These are phyloP conservation scores for Nephrotoma flavescens DNA, from an alignment of 2,888 invertebrate genomes.

Conservation along the genomic window DNA sequence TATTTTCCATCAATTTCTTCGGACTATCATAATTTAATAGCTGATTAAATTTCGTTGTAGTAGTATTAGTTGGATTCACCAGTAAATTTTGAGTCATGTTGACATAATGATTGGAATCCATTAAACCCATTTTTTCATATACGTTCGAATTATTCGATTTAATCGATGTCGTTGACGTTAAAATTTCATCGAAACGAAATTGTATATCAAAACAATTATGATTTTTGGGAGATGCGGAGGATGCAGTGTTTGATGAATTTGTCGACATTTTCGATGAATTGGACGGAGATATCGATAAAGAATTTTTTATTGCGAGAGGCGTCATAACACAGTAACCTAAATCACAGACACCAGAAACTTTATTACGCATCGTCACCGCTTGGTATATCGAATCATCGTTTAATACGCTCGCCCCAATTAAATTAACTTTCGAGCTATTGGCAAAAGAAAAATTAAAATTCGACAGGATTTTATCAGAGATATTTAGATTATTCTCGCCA, in stretches of 20 bases:
- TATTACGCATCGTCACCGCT: not conserved
- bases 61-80: not conserved
- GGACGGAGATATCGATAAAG: not conserved
- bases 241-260: not conserved
- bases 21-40: not conserved
- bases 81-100: not conserved
- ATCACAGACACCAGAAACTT: not conserved
- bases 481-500: slow-evolving; percentile 21
- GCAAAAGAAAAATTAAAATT: slow-evolving; percentile 29
- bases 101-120: not conserved
- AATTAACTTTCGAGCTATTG: slow-evolving; percentile 28
- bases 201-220: not conserved
- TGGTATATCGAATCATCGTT: not conserved
- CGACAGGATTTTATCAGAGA: slow-evolving; percentile 25
- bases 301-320: not conserved
- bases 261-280: not conserved
- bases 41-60: not conserved
- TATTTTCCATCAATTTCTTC: not conserved
- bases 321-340: not conserved
- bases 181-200: not conserved
- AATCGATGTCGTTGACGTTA: not conserved
- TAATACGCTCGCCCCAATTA: slow-evolving; percentile 23
- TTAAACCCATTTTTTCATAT: not conserved
- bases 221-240: not conserved
- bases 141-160: not conserved